Evolutionary conservation across 2,113 vertebrate genomes (phyloP).

Genomic region (Centropus bengalensis): DNA sequence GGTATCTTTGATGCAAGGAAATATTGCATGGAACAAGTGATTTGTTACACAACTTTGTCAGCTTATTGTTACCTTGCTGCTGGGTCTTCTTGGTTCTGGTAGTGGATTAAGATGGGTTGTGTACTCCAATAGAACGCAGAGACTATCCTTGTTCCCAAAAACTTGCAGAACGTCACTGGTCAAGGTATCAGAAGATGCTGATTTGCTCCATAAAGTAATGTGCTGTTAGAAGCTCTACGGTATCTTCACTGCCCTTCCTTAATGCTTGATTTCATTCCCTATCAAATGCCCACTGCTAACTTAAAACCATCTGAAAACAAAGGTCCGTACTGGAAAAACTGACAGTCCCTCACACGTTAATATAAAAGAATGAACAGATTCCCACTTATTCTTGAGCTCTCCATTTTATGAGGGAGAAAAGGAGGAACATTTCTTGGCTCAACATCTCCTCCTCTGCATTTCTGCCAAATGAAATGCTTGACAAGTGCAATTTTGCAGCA

Average conservation of each 20-base stretch:
- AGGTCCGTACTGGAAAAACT: neutral
- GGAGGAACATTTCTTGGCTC: conserved; percentile 65
- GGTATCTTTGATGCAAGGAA: neutral
- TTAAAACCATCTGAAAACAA: conserved; percentile 22
- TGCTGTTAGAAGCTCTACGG: neutral
- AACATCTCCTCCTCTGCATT: conserved; percentile 38
- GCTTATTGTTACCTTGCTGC: neutral
- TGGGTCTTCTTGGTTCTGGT: neutral
- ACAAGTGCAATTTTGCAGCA: conserved; percentile 68
- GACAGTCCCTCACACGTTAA: neutral
- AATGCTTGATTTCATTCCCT: neutral
- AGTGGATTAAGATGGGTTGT: neutral
- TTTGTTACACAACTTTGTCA: neutral
- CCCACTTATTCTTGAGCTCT: conserved; percentile 39
- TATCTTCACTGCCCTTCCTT: neutral
- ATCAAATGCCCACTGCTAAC: neutral
- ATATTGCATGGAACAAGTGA: neutral
- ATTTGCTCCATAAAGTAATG: neutral
- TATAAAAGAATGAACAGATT: conserved; percentile 7
- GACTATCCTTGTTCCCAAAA: neutral
- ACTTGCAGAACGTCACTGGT: neutral
- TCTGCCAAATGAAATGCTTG: conserved; percentile 69
- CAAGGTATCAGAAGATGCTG: neutral
- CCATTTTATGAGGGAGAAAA: conserved; percentile 48
- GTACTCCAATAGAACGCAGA: neutral